Percentiles rank a stretch among this genome's conserved stretches.
These are phyloP conservation scores for Sebastes nivosus DNA, from an alignment of 2,797 vertebrate genomes.

Conservation along the genomic window DNA sequence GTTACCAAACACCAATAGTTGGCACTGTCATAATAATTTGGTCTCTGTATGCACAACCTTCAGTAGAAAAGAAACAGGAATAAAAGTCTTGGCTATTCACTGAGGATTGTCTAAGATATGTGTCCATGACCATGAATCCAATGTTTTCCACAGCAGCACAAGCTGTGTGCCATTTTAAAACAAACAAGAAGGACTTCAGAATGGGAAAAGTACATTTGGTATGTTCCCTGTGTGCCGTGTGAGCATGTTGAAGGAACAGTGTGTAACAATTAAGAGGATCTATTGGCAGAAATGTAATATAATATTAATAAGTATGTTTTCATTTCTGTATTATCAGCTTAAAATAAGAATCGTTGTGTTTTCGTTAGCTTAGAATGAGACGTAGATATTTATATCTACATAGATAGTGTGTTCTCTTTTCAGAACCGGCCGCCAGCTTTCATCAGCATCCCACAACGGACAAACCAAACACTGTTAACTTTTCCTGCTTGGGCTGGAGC, in stretches of 20 bases:
- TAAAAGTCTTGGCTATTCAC: neutral
- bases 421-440: neutral
- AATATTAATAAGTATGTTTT: neutral
- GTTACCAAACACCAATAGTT: neutral
- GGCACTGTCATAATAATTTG: neutral
- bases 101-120: neutral
- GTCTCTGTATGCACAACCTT: neutral
- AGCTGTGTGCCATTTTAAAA: slow-evolving; percentile 2
- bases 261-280: neutral
- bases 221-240: neutral
- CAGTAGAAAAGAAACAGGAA: neutral
- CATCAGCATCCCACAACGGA: neutral
- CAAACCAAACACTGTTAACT: neutral
- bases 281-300: neutral
- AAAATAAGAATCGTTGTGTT: neutral
- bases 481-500: neutral
- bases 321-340: neutral
- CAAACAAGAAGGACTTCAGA: neutral
- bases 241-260: neutral
- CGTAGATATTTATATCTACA: neutral
- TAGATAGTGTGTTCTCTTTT: neutral
- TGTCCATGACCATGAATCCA: neutral
- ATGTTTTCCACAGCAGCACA: neutral
- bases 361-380: neutral
- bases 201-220: neutral